Evolutionary conservation across 2,113 vertebrate genomes (phyloP).

Genomic region (Gyps fulvus): DNA sequence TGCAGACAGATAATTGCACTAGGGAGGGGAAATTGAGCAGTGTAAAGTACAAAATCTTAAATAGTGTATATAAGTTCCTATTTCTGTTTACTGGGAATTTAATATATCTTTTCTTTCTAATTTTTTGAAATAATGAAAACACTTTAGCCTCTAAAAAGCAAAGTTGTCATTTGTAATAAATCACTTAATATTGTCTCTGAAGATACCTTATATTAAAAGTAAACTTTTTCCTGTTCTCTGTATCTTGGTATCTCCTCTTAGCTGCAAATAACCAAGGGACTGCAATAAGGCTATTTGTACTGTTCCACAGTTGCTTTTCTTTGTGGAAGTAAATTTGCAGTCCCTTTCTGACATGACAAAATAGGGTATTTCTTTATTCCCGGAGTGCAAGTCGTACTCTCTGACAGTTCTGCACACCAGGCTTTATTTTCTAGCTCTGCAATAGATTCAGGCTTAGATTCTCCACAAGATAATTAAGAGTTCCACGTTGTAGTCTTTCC

Average conservation of each 20-base stretch:
- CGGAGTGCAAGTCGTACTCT: accelerated
- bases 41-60: background rate
- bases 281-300: background rate
- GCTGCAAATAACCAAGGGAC: background rate
- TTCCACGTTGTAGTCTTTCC: background rate
- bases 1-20: background rate
- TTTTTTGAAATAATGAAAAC: background rate
- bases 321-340: background rate
- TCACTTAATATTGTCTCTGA: background rate
- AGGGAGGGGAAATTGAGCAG: background rate
- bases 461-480: background rate
- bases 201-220: background rate
- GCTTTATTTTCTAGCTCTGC: background rate
- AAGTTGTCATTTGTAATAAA: background rate
- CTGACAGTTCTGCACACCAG: background rate
- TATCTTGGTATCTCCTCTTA: background rate
- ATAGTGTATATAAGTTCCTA: background rate
- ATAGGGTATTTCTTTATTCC: background rate
- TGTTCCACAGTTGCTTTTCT: background rate
- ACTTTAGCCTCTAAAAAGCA: background rate
- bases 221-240: background rate
- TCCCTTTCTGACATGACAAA: background rate
- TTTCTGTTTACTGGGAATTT: background rate
- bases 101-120: background rate
- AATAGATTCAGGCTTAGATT: background rate